Conservation (phyloP, 2,113 vertebrate species). For the Zapus hudsonius region DNA sequence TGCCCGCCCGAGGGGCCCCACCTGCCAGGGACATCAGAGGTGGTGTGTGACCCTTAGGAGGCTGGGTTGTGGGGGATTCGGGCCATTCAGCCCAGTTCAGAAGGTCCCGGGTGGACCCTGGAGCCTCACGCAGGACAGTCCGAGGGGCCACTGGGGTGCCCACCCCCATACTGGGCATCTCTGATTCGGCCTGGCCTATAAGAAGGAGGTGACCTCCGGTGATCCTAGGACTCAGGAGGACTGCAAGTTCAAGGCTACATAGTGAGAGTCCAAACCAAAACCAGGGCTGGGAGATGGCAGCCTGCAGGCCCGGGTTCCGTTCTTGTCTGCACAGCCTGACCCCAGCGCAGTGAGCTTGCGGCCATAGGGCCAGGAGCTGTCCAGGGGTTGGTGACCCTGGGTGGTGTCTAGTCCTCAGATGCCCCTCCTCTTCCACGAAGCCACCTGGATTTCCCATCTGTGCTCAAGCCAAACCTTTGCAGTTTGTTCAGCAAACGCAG, state of each 20-base stretch:
- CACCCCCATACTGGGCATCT: neutral
- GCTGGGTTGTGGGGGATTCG: neutral
- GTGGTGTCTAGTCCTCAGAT: neutral
- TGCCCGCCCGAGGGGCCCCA: neutral
- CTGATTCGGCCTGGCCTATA: neutral
- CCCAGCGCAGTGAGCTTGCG: rapidly evolving
- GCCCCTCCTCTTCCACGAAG: neutral
- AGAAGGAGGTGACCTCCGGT: neutral
- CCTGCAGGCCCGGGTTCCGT: no score
- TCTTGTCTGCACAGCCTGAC: no score
- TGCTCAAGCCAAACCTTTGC: neutral
- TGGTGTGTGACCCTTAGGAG: neutral
- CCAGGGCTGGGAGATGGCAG: no score
- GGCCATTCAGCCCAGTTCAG: neutral
- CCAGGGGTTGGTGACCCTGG: neutral
- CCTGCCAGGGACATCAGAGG: neutral
- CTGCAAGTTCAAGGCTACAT: neutral
- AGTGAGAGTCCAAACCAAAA: neutral
- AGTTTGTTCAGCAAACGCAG: no score
- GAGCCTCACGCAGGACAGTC: neutral
- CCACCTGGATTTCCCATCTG: neutral
- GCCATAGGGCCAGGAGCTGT: rapidly evolving
- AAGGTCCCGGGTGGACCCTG: neutral
- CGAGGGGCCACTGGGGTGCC: neutral
- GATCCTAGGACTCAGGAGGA: neutral